phyloP scores from a whole-genome alignment of 2,113 vertebrate genomes.

The Paratilapia polleni region DNA sequence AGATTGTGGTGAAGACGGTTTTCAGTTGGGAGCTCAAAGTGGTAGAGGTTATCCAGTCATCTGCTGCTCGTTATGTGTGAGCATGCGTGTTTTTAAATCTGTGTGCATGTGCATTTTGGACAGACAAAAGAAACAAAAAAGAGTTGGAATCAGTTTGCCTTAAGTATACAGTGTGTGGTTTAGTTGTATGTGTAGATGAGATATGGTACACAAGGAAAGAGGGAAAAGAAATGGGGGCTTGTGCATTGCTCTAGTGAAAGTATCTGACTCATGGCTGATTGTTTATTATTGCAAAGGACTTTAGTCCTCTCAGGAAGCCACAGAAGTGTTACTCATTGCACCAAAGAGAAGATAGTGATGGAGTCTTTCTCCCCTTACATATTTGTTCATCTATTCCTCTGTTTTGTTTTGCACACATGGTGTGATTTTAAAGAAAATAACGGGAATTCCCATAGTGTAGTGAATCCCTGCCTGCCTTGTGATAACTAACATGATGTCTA shows the following conservation, averaged over 20 bases:
- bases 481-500: conserved; percentile 4
- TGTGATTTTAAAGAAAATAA: conserved; percentile 26
- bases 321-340: conserved; percentile 66
- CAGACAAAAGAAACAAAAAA: not conserved
- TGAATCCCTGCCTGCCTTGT: not conserved
- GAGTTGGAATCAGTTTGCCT: not conserved
- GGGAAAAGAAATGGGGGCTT: not conserved
- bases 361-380: conserved; percentile 41
- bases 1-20: conserved; percentile 43
- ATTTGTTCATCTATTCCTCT: conserved; percentile 23
- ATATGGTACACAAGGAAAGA: not conserved
- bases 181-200: not conserved
- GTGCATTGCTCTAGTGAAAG: conserved; percentile 59
- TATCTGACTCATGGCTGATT: conserved; percentile 71
- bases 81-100: conserved; percentile 6
- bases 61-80: conserved; percentile 58
- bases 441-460: not conserved
- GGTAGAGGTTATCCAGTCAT: conserved; percentile 59
- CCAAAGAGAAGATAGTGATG: conserved; percentile 35
- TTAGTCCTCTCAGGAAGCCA: conserved; percentile 58
- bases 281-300: conserved; percentile 68
- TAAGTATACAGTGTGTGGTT: not conserved
- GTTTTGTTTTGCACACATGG: conserved; percentile 31
- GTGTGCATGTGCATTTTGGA: not conserved
- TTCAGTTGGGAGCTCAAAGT: conserved; percentile 36